Base-by-base conservation (phyloP, 2,113 vertebrate species). In the Petrocephalus microphthalmus region DNA sequence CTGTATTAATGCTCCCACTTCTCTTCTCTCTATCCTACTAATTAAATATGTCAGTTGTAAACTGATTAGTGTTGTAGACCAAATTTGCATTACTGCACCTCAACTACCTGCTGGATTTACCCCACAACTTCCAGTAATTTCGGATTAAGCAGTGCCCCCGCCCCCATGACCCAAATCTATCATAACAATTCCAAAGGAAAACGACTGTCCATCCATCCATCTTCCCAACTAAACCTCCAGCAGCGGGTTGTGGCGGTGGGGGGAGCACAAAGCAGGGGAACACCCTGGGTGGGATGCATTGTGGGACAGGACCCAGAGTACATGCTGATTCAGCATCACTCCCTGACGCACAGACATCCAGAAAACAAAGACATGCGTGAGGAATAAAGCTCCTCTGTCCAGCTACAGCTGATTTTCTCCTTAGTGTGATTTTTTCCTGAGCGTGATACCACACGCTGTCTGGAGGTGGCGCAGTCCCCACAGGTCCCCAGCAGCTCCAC, bases 51-150 rank as follows among this genome's bases (percentile, higher is more conserved):
- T n/a, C n/a, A n/a, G n/a, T n/a, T n/a, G n/a, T n/a, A n/a, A n/a
- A n/a, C n/a, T n/a, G 15, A 8, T 64, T 11, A 57, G 25, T 85
- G 33, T 6, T n/a, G 64, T 52, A 87, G 67, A n/a, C 64, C 20
- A 6, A 29, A 52, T 11, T 37, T 15, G 22, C 89, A 25, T 86
- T 60, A 74, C 47, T 37, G 49, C 42, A 33, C 88, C 74, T 57
- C 67, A 67, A 87, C 89, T 74, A 88, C 47, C 88, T 78, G 37
- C 29, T 47, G 42, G 13, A 52, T 88, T 83, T 57, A n/a, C 33
- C 87, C 37, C 71, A 54, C 67, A 33, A 74, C 67, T n/a, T 54
- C 33, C 11, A 10, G 53, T 54, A 13, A 54, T 54, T 54, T 1
- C 2, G 53, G 67, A 29, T 33, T 13, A 33, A 29, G 64, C 7